Evolutionary conservation across 1,140 invertebrate species (phyloP).

Genomic region (Pemphigus obesinymphae): DNA sequence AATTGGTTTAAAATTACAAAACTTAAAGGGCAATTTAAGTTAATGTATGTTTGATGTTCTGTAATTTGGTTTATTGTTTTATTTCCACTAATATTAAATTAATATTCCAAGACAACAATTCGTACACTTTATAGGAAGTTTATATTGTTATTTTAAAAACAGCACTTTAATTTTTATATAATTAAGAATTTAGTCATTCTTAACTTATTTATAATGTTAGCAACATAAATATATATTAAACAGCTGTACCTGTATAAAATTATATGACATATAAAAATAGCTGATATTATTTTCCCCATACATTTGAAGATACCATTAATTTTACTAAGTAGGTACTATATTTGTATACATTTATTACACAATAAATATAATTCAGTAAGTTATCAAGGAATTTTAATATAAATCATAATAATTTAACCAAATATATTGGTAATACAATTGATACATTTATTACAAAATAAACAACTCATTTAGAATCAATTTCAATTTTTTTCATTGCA

Average conservation of each 20-base stretch:
- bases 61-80: too few relatives aligned
- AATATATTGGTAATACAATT: neutral
- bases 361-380: neutral
- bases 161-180: neutral
- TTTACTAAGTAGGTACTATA: too few relatives aligned
- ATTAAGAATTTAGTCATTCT: neutral
- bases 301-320: neutral
- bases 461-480: conserved; percentile 25
- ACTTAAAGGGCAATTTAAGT: too few relatives aligned
- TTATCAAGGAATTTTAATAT: too few relatives aligned
- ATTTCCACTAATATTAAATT: too few relatives aligned
- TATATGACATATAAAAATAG: neutral
- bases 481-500: conserved; percentile 33
- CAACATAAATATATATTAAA: neutral
- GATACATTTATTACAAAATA: neutral
- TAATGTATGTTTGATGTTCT: too few relatives aligned
- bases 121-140: too few relatives aligned
- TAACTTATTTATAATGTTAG: neutral
- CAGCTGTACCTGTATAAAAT: neutral
- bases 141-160: too few relatives aligned
- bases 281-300: neutral
- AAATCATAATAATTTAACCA: neutral
- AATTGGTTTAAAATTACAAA: too few relatives aligned
- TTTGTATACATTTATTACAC: too few relatives aligned
- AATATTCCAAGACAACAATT: too few relatives aligned